Evolutionary conservation across 2,113 vertebrate genomes (phyloP), one percentile per base, ranked within the genome.

Genomic region (Mobula birostris): DNA sequence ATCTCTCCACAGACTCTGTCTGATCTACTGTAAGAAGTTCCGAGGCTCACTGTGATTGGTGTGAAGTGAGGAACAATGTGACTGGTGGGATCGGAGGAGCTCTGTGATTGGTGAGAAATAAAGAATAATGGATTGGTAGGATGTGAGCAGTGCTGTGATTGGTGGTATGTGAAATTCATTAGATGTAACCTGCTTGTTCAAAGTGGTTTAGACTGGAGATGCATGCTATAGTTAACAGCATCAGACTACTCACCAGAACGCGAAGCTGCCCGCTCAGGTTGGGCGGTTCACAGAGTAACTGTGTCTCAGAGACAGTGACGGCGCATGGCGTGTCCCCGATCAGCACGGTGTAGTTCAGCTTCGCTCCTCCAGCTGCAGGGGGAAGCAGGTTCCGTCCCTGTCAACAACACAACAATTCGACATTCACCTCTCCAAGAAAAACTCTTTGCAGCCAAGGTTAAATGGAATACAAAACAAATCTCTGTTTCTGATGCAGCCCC

Each of bases 341-440:
- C 95, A 99, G 96, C 94, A 99, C 98, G 0, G 98, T 98, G 97
- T 99, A 99, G 97, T 99, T 99, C 93, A 99, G 97, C 96, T 98
- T 99, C 76, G 97, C 98, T 90, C 99, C 99, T 94, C 98, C 98
- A 0, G 98, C 95, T 9, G 98, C 97, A 0, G 98, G 98, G 0
- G 99, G 99, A 94, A 99, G 98, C 97, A 99, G 97, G 96, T 99
- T 99, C 96, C 97, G 99, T 94, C 99, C 99, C 99, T 99, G 96
- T 94, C 96, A 96, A 93, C 3, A 93, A n/a, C 61, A 68, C 48
- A 40, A 72, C n/a, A 29, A 21, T 24, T 48, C 17, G 8, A 15
- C 29, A 36, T 72, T 48, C 40, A 48, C 40, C 48, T 17, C 70
- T 48, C 17, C 15, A 24, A 21, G 19, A 19, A 24, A 19, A 24